Conservation (phyloP, 2,113 vertebrate species). For the Dromiciops gliroides region DNA sequence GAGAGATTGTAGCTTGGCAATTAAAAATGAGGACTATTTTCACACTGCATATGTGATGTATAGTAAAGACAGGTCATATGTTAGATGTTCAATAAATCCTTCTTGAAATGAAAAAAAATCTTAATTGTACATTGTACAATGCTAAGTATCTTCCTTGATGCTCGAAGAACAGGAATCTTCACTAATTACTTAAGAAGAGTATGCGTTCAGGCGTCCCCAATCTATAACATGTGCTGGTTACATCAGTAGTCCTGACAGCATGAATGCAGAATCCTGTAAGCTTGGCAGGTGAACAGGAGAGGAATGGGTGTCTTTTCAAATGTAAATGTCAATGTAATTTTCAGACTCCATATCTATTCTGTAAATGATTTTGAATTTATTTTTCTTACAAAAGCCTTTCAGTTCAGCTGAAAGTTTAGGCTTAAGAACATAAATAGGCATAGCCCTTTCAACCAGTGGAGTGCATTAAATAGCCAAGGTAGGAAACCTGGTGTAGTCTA, state of each 20-base stretch:
- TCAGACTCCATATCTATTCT: conserved; percentile 32
- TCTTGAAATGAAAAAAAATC: background rate
- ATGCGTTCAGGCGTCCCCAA: background rate
- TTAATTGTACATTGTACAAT: background rate
- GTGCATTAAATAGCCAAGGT: conserved; percentile 73
- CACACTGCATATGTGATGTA: background rate
- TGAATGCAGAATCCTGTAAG: conserved; percentile 39
- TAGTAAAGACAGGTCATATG: background rate
- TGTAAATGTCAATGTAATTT: conserved; percentile 35
- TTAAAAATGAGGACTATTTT: background rate
- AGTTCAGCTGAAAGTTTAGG: conserved; percentile 79
- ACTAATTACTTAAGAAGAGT: conserved; percentile 14
- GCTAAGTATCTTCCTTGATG: background rate
- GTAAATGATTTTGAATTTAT: conserved; percentile 26
- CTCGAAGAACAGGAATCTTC: conserved; percentile 1
- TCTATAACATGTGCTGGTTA: background rate
- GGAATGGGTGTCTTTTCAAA: conserved; percentile 57
- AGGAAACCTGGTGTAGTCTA: conserved; percentile 70
- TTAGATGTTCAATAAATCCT: background rate
- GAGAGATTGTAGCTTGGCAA: background rate
- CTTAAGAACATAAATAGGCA: conserved; percentile 74
- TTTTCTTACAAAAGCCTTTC: conserved; percentile 76
- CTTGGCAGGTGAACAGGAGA: conserved; percentile 39
- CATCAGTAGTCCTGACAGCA: conserved; percentile 32
- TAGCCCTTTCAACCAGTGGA: conserved; percentile 69